Evolutionary conservation across 1,140 invertebrate species (phyloP).

Genomic region (Caerostris darwini): DNA sequence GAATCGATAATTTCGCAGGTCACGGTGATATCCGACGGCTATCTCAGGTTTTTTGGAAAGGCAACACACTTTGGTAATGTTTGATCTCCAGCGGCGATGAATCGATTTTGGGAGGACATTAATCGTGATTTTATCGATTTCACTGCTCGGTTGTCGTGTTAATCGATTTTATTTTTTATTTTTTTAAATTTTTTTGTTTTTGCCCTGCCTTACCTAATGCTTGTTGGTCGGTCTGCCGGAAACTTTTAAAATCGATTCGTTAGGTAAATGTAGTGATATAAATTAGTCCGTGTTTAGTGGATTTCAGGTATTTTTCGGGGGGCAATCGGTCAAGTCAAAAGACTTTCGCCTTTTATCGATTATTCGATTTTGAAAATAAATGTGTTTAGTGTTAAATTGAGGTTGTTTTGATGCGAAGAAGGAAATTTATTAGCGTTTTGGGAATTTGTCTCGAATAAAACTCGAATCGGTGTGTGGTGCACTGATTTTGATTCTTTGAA

Average conservation of each 20-base stretch:
- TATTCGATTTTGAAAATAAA: neutral
- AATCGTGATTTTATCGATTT: slow-evolving; percentile 49
- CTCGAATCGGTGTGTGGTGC: too few relatives aligned
- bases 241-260: neutral
- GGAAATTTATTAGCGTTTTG: neutral
- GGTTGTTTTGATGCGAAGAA: neutral
- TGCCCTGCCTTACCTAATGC: neutral
- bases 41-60: slow-evolving; percentile 14
- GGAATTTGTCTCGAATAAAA: too few relatives aligned
- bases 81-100: slow-evolving; percentile 10
- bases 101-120: slow-evolving; percentile 31
- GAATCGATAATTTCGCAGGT: neutral
- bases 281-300: neutral
- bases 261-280: neutral
- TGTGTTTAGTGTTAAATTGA: neutral
- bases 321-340: neutral
- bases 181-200: neutral
- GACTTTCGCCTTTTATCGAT: neutral
- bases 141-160: neutral
- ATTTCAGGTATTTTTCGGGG: neutral
- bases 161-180: neutral
- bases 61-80: slow-evolving; percentile 14
- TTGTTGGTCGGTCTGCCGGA: neutral
- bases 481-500: too few relatives aligned
- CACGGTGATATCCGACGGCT: slow-evolving; percentile 36